Conservation (phyloP, 2,797 vertebrate genomes). For the Myotis pilosus region DNA sequence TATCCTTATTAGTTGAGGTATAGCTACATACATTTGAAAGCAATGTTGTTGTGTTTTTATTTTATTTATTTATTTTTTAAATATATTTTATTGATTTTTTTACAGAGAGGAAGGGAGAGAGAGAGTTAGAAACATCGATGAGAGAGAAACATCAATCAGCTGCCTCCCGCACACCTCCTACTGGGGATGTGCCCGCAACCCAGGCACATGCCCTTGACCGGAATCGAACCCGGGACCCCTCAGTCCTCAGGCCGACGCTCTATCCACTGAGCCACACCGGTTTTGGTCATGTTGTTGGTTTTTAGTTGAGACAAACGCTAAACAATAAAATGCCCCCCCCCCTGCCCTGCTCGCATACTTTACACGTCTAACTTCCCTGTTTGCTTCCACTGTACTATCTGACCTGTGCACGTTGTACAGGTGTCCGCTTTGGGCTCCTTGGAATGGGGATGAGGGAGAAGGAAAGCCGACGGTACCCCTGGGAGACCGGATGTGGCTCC, state of each 20-base stretch:
- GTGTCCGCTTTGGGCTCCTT: neutral
- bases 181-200: too few species aligned
- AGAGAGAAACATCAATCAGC: too few species aligned
- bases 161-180: too few species aligned
- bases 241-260: too few species aligned
- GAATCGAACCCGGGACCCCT: too few species aligned
- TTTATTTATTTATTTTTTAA: too few species aligned
- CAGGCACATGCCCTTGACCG: too few species aligned
- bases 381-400: neutral
- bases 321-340: neutral
- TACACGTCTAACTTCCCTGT: rapidly evolving
- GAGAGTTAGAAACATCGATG: too few species aligned
- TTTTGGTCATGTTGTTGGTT: neutral
- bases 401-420: neutral
- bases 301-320: neutral
- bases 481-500: neutral
- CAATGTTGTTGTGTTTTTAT: neutral
- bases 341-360: too few species aligned
- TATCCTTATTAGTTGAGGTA: neutral
- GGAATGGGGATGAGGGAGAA: neutral
- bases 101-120: too few species aligned
- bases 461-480: neutral
- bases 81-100: too few species aligned
- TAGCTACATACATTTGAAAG: neutral
- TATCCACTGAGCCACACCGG: too few species aligned